Percentiles rank a stretch among this genome's conserved stretches.
These are phyloP conservation scores for Astropecten irregularis DNA, from an alignment of 53 echinoderm and acorn worm species.

Conservation along the genomic window DNA sequence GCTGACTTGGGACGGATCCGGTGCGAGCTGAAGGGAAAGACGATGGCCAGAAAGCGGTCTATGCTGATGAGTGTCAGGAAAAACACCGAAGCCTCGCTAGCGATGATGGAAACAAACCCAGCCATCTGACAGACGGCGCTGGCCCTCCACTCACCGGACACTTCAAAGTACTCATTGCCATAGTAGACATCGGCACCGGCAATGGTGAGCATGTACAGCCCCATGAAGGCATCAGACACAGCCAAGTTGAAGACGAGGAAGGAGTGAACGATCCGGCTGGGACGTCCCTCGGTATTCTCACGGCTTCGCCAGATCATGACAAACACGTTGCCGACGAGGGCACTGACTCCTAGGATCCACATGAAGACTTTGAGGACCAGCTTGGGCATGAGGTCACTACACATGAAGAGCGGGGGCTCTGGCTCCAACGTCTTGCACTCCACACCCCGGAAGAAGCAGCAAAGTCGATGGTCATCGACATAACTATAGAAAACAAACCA, in stretches of 20 bases:
- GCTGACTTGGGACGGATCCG: constrained; percentile 4
- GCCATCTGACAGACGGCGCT: constrained; percentile 11
- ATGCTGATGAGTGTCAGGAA: constrained; percentile 35
- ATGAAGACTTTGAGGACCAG: constrained; percentile 45
- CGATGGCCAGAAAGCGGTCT: constrained; percentile 36
- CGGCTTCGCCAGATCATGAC: constrained; percentile 42
- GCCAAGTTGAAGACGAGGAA: constrained; percentile 36
- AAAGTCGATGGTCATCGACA: constrained; percentile 33
- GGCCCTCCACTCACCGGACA: constrained; percentile 3
- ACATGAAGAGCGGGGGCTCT: constrained; percentile 35
- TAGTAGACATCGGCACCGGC: constrained; percentile 10
- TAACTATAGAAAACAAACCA: not conserved
- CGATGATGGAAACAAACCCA: constrained; percentile 29
- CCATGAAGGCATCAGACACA: constrained; percentile 36
- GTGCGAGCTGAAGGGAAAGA: not conserved
- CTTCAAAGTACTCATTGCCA: not conserved
- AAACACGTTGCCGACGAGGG: constrained; percentile 53
- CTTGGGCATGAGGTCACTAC: constrained; percentile 46
- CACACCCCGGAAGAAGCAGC: not conserved
- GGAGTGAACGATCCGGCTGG: constrained; percentile 25
- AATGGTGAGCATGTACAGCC: constrained; percentile 49
- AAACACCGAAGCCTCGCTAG: constrained; percentile 33
- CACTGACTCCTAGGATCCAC: constrained; percentile 57
- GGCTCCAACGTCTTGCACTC: constrained; percentile 31
- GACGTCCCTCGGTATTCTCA: constrained; percentile 12